Evolutionary conservation across 2,113 vertebrate genomes (phyloP).

Genomic region (Myotis brandtii): DNA sequence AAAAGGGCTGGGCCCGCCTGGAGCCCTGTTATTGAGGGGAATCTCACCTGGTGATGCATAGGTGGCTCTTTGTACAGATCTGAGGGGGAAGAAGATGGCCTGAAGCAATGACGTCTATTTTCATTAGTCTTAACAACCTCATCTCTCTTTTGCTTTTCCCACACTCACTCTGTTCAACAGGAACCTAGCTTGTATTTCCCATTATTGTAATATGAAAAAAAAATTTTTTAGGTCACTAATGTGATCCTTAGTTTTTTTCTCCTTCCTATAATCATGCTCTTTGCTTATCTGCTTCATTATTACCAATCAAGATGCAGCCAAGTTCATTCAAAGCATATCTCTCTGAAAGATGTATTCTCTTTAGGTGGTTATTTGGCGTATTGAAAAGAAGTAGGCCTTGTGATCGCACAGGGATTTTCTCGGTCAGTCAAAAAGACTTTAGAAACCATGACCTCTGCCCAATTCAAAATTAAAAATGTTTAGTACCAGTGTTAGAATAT

Average conservation of each 20-base stretch:
- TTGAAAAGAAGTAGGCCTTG: neutral
- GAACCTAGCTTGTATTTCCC: neutral
- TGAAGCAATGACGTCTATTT: neutral
- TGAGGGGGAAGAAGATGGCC: neutral
- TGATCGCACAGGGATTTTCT: neutral
- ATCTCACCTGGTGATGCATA: neutral
- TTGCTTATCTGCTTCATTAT: neutral
- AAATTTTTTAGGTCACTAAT: neutral
- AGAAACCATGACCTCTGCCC: neutral
- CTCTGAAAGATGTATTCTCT: neutral
- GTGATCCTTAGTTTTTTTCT: neutral
- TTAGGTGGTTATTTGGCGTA: neutral
- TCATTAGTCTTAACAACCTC: slow-evolving; percentile 13
- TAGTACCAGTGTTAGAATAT: neutral
- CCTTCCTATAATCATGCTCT: neutral
- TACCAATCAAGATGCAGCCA: neutral
- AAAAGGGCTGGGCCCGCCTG: neutral
- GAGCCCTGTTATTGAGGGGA: neutral
- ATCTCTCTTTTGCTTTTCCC: neutral
- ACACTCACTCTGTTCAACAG: neutral
- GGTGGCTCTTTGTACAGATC: slow-evolving; percentile 27
- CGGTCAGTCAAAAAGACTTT: neutral
- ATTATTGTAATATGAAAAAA: neutral
- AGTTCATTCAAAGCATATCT: neutral
- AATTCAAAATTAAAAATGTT: neutral